A percentile compares a stretch with the other conserved stretches of the same genome.
Evolutionary conservation across 2,113 vertebrate species (phyloP).

Genomic region (Paratilapia polleni): DNA sequence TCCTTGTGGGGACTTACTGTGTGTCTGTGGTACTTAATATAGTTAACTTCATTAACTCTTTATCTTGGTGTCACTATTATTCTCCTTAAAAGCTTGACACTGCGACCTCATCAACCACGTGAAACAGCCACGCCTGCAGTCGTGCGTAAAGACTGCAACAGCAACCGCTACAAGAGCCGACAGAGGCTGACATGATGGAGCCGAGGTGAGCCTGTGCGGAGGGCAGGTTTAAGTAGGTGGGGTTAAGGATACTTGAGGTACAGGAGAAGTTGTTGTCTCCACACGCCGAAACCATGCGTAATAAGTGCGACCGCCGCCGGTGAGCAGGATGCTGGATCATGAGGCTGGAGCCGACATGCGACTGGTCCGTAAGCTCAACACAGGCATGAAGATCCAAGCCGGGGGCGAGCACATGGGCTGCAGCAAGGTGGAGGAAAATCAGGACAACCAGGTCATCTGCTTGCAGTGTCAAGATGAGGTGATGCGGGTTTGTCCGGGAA

Average conservation of each 20-base stretch:
- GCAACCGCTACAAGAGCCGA: neutral
- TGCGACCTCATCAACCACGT: constrained; percentile 33
- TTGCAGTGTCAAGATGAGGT: constrained; percentile 62
- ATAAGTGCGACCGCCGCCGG: constrained; percentile 19
- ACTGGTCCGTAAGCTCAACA: constrained; percentile 51
- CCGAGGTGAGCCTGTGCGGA: neutral
- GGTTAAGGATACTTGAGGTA: neutral
- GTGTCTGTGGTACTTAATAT: neutral
- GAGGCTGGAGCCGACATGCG: constrained; percentile 58
- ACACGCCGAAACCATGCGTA: constrained; percentile 42
- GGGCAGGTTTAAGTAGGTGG: constrained; percentile 36
- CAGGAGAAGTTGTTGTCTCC: neutral
- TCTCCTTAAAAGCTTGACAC: neutral
- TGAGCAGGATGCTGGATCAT: constrained; percentile 61
- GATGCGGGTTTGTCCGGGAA: constrained; percentile 56
- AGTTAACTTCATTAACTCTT: neutral
- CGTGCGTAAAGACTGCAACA: constrained; percentile 53
- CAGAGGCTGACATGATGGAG: neutral
- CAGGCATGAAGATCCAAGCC: constrained; percentile 63
- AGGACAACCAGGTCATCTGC: constrained; percentile 50
- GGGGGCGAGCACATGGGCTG: constrained; percentile 53
- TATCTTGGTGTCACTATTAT: neutral
- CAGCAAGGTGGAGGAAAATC: constrained; percentile 65
- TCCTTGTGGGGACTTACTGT: neutral
- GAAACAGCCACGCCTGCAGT: constrained; percentile 51